Percentiles rank a stretch among this genome's conserved stretches.
Evolutionary conservation across 1,140 invertebrate species (phyloP).

Genomic region (Hydropsyche tenuis): DNA sequence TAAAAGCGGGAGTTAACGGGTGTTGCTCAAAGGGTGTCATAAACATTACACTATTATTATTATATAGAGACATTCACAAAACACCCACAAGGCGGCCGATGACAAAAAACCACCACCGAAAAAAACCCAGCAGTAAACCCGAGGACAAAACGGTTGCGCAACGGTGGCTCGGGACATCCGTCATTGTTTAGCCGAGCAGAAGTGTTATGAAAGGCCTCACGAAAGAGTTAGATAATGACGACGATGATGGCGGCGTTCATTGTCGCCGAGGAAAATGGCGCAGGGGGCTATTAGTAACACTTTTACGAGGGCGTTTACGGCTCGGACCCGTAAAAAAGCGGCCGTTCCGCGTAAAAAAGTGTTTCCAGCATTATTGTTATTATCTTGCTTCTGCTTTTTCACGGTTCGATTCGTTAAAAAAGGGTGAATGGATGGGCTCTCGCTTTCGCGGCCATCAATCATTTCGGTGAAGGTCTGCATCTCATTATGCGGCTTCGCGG

Average conservation of each 20-base stretch:
- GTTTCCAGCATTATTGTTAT: no score
- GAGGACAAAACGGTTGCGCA: background rate
- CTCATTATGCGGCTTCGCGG: background rate
- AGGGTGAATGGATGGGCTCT: background rate
- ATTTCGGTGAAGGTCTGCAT: background rate
- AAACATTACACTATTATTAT: conserved; percentile 10
- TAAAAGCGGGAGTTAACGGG: background rate
- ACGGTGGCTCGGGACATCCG: background rate
- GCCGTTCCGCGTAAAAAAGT: no score
- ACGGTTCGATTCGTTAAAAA: no score
- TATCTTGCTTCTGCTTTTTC: no score
- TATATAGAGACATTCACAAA: conserved; percentile 9
- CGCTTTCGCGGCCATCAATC: background rate
- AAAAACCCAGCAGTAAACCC: background rate
- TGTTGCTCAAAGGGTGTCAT: conserved; percentile 18
- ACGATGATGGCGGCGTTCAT: no score
- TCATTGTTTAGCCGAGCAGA: no score
- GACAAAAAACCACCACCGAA: background rate
- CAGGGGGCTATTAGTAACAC: no score
- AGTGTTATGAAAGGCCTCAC: no score
- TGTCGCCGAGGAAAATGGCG: no score
- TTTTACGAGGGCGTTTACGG: no score
- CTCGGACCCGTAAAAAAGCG: background rate
- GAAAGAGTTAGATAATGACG: no score
- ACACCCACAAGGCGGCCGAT: background rate